Evolutionary conservation across 2,888 invertebrate species (phyloP).

Genomic region (Eurytoma adleriae): DNA sequence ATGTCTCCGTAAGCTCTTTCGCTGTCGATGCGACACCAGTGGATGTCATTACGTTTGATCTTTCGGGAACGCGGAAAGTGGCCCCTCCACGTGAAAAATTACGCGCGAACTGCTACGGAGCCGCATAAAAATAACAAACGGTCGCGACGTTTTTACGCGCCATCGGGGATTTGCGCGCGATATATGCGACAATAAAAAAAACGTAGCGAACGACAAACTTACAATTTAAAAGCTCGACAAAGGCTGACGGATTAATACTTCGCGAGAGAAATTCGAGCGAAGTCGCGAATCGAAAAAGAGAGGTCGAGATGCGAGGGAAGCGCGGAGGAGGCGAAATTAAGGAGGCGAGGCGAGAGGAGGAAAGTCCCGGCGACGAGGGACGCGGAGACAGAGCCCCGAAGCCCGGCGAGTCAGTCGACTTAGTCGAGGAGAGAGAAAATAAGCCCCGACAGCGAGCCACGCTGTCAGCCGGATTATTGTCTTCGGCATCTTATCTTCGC

Average conservation of each 20-base stretch:
- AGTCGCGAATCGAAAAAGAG: constrained; percentile 1
- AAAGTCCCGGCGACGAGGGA: not conserved
- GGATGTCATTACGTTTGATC: constrained; percentile 1
- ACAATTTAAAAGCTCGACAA: not conserved
- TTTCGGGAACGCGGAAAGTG: constrained; percentile 18
- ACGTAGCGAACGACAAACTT: not conserved
- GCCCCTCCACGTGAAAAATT: not conserved
- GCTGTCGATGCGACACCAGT: not conserved
- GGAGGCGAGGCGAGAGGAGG: not conserved
- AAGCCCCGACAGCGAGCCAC: constrained; percentile 69
- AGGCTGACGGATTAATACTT: constrained; percentile 22
- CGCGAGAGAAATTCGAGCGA: constrained; percentile 11
- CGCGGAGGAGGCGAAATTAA: not conserved
- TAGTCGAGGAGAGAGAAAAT: constrained; percentile 61
- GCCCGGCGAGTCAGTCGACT: constrained; percentile 13
- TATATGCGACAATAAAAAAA: constrained; percentile 11
- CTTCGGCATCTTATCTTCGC: constrained; percentile 73
- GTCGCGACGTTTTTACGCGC: constrained; percentile 1
- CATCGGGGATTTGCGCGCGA: not conserved
- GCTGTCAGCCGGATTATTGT: constrained; percentile 76
- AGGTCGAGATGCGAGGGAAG: constrained; percentile 20
- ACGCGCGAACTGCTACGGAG: not conserved
- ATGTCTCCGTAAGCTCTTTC: constrained; percentile 47
- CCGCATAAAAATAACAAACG: not conserved
- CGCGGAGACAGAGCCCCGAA: constrained; percentile 3